Evolutionary conservation across 2,888 invertebrate genomes (phyloP).

Genomic region (Vesta saturnalis): DNA sequence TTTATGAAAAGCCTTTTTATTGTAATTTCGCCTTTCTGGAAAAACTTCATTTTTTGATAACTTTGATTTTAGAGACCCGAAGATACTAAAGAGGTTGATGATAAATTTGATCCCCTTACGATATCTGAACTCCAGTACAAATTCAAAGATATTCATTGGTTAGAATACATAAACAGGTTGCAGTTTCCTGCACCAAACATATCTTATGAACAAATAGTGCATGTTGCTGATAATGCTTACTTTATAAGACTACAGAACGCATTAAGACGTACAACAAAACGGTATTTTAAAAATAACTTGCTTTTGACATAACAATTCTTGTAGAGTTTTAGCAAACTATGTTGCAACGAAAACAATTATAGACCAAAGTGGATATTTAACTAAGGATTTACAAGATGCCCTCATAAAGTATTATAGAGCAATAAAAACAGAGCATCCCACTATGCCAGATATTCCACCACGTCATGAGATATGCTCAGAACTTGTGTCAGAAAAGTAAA

Average conservation of each 20-base stretch:
- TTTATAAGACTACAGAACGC: conserved; percentile 51
- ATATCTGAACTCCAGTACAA: conserved; percentile 63
- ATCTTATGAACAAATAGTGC: conserved; percentile 53
- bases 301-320: background rate
- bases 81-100: conserved; percentile 24
- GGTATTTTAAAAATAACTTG: conserved; percentile 44
- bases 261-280: conserved; percentile 51
- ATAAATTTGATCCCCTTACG: conserved; percentile 55
- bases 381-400: conserved; percentile 48
- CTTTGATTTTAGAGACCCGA: conserved; percentile 12
- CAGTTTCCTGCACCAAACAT: conserved; percentile 49
- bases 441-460: conserved; percentile 22
- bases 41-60: background rate
- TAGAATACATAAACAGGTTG: conserved; percentile 54
- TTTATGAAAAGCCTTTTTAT: conserved; percentile 53
- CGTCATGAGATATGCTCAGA: conserved; percentile 36
- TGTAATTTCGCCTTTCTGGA: conserved; percentile 43
- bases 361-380: conserved; percentile 52
- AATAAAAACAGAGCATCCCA: background rate
- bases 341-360: conserved; percentile 56
- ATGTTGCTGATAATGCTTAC: conserved; percentile 52
- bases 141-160: conserved; percentile 59
- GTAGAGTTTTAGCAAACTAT: conserved; percentile 57
- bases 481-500: conserved; percentile 38
- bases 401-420: conserved; percentile 45